Evolutionary conservation across 37 sponge, comb jelly and placozoan species (phyloP).

Genomic region (Dysidea cf. avara): DNA sequence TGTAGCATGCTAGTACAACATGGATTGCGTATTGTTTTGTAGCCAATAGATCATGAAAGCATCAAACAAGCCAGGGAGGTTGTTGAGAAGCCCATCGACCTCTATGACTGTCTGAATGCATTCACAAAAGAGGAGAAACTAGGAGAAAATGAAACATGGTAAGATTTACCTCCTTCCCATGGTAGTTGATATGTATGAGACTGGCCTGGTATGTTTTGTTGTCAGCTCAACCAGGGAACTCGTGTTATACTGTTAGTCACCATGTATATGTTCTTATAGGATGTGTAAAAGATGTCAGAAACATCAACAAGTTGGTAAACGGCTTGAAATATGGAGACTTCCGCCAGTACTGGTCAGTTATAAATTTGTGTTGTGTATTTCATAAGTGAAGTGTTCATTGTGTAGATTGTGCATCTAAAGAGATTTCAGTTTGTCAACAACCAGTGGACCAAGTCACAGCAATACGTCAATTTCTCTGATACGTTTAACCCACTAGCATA

Average conservation of each 20-base stretch:
- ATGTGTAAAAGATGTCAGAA: constrained; percentile 88
- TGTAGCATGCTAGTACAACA: too few species aligned
- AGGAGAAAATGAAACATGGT: constrained; percentile 97
- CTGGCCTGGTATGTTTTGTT: too few species aligned
- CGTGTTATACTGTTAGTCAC: too few species aligned
- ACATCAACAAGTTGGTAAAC: constrained; percentile 83
- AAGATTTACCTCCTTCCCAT: not conserved
- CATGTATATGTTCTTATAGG: constrained; percentile 55
- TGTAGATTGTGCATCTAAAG: constrained; percentile 95
- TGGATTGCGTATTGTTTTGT: too few species aligned
- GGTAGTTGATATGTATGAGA: too few species aligned
- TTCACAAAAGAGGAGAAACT: constrained; percentile 94
- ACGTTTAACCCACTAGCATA: too few species aligned
- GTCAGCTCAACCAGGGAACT: too few species aligned
- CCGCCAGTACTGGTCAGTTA: constrained; percentile 91
- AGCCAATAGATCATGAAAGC: constrained; percentile 84
- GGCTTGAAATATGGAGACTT: constrained; percentile 94
- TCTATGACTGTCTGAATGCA: constrained; percentile 85
- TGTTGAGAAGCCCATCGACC: constrained; percentile 77
- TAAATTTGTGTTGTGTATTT: not conserved
- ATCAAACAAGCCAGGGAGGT: constrained; percentile 53
- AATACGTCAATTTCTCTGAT: constrained; percentile 75
- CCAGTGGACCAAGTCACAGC: constrained; percentile 92
- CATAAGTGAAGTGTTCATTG: constrained; percentile 2
- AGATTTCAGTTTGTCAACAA: constrained; percentile 93